Percentiles rank a stretch among this genome's conserved stretches.
Evolutionary conservation across 2,888 invertebrate species (phyloP).

Genomic region (Amphimallon solstitiale): DNA sequence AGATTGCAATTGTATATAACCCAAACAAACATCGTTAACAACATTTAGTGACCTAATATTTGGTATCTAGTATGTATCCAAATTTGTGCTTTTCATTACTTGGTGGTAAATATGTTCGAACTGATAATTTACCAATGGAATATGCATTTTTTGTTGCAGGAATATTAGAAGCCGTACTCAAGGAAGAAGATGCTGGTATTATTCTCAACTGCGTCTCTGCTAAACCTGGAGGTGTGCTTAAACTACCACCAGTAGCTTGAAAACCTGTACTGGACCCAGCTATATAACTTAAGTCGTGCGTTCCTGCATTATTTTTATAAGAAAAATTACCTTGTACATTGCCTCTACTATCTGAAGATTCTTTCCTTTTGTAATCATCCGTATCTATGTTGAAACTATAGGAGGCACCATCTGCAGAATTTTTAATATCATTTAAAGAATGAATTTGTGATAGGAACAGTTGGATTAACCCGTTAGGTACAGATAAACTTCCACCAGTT

Average conservation of each 20-base stretch:
- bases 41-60: conserved; percentile 14
- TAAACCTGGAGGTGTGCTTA: background rate
- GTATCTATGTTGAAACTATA: conserved; percentile 53
- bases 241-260: conserved; percentile 57
- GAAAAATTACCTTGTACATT: conserved; percentile 81
- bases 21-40: no score
- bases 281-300: conserved; percentile 47
- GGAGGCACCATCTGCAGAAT: conserved; percentile 50
- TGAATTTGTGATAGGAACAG: background rate
- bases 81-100: conserved; percentile 48
- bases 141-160: background rate
- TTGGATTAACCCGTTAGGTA: conserved; percentile 44
- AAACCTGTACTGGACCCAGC: conserved; percentile 45
- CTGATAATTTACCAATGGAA: conserved; percentile 39
- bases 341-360: conserved; percentile 76
- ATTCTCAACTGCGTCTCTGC: background rate
- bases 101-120: conserved; percentile 51
- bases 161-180: background rate
- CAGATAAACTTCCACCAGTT: conserved; percentile 58
- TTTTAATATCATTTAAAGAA: background rate
- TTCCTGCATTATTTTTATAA: conserved; percentile 60
- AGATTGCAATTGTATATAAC: no score
- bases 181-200: no score
- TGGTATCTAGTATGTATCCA: conserved; percentile 49
- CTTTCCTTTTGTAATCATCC: conserved; percentile 57